phyloP scores from a whole-genome alignment of 2,888 invertebrate species.

The Drosophila maculinotata region DNA sequence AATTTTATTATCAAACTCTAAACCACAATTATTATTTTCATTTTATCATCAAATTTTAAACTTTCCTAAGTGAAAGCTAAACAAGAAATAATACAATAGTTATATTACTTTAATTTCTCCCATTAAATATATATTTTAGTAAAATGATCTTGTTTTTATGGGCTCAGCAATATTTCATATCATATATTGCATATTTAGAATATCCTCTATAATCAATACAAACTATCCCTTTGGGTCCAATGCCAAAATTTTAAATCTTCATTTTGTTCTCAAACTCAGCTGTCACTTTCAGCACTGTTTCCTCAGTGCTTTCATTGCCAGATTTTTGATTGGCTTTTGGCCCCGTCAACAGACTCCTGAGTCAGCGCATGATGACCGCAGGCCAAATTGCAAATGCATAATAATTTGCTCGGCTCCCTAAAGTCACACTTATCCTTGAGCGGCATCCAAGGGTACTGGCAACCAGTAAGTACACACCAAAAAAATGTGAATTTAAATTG shows the following conservation, averaged over 20 bases:
- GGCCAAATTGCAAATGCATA: slow-evolving; percentile 55
- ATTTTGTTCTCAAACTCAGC: not conserved
- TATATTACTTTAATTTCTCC: no score
- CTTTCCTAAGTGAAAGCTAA: no score
- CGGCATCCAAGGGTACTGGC: slow-evolving; percentile 34
- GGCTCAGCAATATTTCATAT: no score
- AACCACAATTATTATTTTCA: not conserved
- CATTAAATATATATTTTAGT: no score
- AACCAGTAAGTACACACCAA: not conserved
- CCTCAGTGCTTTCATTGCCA: slow-evolving; percentile 4
- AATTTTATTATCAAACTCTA: not conserved
- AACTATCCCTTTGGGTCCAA: not conserved
- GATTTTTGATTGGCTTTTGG: slow-evolving; percentile 27
- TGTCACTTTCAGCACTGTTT: slow-evolving; percentile 9
- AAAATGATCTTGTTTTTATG: no score
- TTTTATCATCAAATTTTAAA: no score
- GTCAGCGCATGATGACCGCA: slow-evolving; percentile 38
- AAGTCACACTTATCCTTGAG: slow-evolving; percentile 73
- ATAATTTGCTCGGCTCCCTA: slow-evolving; percentile 58
- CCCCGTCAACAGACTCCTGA: not conserved
- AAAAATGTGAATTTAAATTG: not conserved
- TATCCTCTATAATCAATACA: not conserved
- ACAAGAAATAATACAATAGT: no score
- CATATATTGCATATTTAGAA: not conserved
- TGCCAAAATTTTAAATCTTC: not conserved